Percentiles rank a stretch among this genome's conserved stretches.
phyloP scores from a whole-genome alignment of 2,113 vertebrate genomes.

The Oceanites oceanicus region DNA sequence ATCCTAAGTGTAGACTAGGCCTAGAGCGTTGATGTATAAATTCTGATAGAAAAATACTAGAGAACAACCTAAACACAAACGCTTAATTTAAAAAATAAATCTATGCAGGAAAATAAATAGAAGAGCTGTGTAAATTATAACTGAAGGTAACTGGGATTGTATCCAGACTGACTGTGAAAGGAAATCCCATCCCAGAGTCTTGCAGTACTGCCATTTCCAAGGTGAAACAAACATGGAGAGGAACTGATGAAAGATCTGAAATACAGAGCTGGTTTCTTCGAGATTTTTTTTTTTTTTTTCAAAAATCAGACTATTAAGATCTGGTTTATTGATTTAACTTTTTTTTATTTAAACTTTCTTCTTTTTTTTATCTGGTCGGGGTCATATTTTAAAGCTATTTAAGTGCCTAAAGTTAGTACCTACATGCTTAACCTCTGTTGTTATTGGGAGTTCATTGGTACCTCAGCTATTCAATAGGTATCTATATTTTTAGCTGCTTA shows the following conservation, averaged over 20 bases:
- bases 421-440: background rate
- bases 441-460: background rate
- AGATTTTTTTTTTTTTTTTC: no score
- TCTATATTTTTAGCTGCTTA: background rate
- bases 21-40: background rate
- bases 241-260: background rate
- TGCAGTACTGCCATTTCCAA: background rate
- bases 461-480: background rate
- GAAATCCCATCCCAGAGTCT: background rate
- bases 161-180: background rate
- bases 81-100: background rate
- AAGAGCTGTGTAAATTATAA: background rate
- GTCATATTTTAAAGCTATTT: background rate
- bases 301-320: background rate
- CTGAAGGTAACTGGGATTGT: background rate
- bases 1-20: background rate
- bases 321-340: background rate
- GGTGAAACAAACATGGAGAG: background rate
- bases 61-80: background rate
- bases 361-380: background rate
- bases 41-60: background rate
- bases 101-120: background rate
- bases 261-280: background rate
- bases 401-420: background rate
- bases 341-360: background rate